Evolutionary conservation across 2,113 vertebrate genomes (phyloP).

Genomic region (Periophthalmodon schlosseri): DNA sequence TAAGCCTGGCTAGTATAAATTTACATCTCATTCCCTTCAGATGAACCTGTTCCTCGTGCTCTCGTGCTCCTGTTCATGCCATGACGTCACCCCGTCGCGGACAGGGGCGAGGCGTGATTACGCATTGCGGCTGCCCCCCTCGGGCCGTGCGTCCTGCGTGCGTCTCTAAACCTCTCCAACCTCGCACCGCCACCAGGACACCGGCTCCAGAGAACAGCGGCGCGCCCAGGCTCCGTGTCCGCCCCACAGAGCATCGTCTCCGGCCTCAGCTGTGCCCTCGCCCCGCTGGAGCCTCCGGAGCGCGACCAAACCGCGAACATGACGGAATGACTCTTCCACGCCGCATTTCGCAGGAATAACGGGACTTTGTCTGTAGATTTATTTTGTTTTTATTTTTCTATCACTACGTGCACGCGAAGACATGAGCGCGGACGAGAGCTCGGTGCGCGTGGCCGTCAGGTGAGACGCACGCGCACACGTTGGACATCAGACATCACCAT

Average conservation of each 20-base stretch:
- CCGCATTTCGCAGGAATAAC: neutral
- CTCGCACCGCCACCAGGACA: neutral
- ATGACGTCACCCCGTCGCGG: neutral
- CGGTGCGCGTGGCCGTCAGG: constrained; percentile 5
- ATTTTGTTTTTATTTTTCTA: neutral
- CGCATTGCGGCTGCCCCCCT: neutral
- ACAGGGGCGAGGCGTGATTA: neutral
- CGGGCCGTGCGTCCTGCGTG: neutral
- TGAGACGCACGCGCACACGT: neutral
- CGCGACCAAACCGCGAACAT: neutral
- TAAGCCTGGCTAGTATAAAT: no score
- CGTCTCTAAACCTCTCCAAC: neutral
- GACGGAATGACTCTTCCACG: neutral
- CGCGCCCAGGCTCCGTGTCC: neutral
- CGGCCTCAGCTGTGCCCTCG: neutral
- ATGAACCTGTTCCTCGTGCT: neutral
- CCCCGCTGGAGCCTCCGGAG: neutral
- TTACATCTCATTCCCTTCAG: neutral
- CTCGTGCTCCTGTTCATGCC: neutral
- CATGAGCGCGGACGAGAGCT: constrained; percentile 6
- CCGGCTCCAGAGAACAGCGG: neutral
- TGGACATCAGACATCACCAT: neutral
- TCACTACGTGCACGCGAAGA: neutral
- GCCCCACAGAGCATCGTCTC: neutral
- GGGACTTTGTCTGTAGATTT: neutral